A percentile compares a stretch with the other conserved stretches of the same genome.
Conservation (phyloP, 1,140 invertebrate species). For the Thereuonema tuberculata region DNA sequence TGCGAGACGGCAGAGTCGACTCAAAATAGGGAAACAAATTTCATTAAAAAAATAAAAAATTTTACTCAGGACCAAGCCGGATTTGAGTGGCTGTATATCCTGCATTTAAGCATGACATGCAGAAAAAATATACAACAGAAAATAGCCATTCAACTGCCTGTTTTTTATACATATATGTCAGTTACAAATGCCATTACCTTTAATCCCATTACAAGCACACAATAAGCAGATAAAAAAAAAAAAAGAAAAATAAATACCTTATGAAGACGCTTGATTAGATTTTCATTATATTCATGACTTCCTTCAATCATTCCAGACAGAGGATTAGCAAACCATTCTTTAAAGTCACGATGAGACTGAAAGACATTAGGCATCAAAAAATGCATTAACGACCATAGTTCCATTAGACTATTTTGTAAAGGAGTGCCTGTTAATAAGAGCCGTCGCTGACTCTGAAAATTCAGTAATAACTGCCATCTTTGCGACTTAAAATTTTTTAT, state of each 20-base stretch:
- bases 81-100: no score
- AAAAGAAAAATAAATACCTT: no score
- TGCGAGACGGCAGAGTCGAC: no score
- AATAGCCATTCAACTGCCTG: no score
- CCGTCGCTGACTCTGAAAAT: conserved; percentile 88
- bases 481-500: conserved; percentile 99
- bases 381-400: conserved; percentile 99
- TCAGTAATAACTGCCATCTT: conserved; percentile 92
- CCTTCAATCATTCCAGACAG: conserved; percentile 97
- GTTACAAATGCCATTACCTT: no score
- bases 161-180: no score
- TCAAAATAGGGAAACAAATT: no score
- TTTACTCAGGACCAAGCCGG: no score
- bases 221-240: conserved; percentile 20
- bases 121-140: no score
- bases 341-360: conserved; percentile 84
- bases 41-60: no score
- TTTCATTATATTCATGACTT: conserved; percentile 85
- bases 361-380: conserved; percentile 99
- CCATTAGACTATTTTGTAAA: conserved; percentile 97
- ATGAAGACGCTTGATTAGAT: conserved; percentile 85
- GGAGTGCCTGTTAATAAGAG: conserved; percentile 94
- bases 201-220: not conserved
- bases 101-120: no score
- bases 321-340: conserved; percentile 98